Conservation (phyloP, 2,888 invertebrate genomes). For the Apotomis capreana region DNA sequence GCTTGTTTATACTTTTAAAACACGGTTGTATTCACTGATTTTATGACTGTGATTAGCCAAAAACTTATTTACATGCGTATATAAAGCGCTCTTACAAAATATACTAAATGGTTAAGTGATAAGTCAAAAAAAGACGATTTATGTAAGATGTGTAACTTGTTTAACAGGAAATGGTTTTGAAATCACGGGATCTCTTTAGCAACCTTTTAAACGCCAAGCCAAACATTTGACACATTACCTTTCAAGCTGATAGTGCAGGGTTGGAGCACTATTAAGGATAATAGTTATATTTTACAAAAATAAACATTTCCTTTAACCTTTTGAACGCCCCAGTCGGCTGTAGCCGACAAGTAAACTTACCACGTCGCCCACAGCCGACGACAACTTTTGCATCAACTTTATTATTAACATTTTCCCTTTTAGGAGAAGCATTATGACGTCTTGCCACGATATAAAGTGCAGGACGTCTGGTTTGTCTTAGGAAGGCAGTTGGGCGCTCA, state of each 20-base stretch:
- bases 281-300: too few relatives aligned
- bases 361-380: too few relatives aligned
- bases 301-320: too few relatives aligned
- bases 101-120: not conserved
- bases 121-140: not conserved
- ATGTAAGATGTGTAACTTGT: not conserved
- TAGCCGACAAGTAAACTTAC: too few relatives aligned
- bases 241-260: not conserved
- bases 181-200: not conserved
- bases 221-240: not conserved
- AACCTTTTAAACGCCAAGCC: too few relatives aligned
- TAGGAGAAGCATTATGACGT: too few relatives aligned
- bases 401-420: too few relatives aligned
- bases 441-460: too few relatives aligned
- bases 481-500: not conserved
- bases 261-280: not conserved
- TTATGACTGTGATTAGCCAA: not conserved
- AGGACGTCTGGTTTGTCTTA: too few relatives aligned
- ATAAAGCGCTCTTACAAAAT: not conserved
- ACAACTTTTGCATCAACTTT: too few relatives aligned
- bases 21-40: not conserved
- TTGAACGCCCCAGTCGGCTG: too few relatives aligned
- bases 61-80: not conserved
- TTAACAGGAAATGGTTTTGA: not conserved
- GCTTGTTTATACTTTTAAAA: not conserved